Base-by-base conservation (phyloP, 2,113 vertebrate species). In the Erythrocercus mccallii region DNA sequence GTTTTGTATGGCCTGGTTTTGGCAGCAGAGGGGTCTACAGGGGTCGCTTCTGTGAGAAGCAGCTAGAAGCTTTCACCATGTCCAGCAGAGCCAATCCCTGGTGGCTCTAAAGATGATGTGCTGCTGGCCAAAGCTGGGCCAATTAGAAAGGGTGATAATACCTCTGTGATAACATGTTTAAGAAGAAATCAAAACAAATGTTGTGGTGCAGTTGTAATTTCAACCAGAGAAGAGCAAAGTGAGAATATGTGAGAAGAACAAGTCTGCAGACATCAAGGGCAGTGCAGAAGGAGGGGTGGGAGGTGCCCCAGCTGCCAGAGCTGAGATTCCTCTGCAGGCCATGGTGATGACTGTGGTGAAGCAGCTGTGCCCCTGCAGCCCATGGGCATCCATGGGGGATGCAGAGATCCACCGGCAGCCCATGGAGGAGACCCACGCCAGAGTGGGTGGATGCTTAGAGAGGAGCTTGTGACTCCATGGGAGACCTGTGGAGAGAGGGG, bases 401-500 rank as follows among this genome's bases (percentile, higher is more conserved):
- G 33, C 56, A 57, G 56, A 57, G 56, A 58, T 7, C 56, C 22
- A 16, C 22, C n/a, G 4, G 5, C 35, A 65, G 62, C 40, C 42
- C 4, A 2, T 47, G 64, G 35, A 3, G 58, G 4, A 31, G 33
- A 3, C 33, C 37, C 57, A 37, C 0, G 0, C 22, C 6, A 3
- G 81, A n/a, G 81, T 4, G 19, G n/a, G 18, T 47, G 69, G 30
- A 48, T 40, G 30, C 70, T 31, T 40, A n/a, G 30, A 38, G 24
- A 20, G 35, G 70, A 65, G 15, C 30, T 4, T 57, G 24, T 57
- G 35, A 47, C 10, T 8, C 20, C 5, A 4, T 30, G 16, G 42
- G 12, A 65, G 24, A 40, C 10, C 8, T 8, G 1, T 22, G 42
- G 20, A 56, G 19, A n/a, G 42, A 56, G 35, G 12, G 19, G 4